Evolutionary conservation across 1,140 invertebrate species (phyloP), one percentile per base, ranked within the genome.

Genomic region (Batillaria attramentaria): DNA sequence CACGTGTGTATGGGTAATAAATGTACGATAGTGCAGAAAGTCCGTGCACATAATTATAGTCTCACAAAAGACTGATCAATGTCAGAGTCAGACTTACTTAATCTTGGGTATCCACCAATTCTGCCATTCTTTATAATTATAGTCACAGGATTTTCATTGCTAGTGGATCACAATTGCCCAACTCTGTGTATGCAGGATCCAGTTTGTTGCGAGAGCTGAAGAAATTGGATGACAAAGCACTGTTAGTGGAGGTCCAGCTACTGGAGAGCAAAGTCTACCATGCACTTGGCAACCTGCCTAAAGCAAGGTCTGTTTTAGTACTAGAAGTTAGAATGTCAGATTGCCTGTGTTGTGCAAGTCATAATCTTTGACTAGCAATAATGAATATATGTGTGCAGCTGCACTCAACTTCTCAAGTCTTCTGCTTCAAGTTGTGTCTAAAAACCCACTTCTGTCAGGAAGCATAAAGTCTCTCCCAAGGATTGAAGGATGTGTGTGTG

Each of bases 251-350:
- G 92, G 93, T 95, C 8, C 97, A 99, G 87, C 92, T 99, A 65
- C 92, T 99, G 80, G 98, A 99, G 91, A 99, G 97, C 91, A 99
- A 99, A 94, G 98, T 97, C 41, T 99, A 99, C 92, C 98, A 99
- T 93, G 97, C 97, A 57, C 92, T 99, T 68, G 96, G 96, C 85
- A 99, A 99, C 92, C 93, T 99, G 84, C 97, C 97, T 20, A 99
- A 99, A 93, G 97, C 98, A 13, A 94, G 90, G 90, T 91, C 66
- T 79, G 72, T 79, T 54, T 54, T 54, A 13, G n/a, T 16, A 54
- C n/a, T n/a, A 54, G 13, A 13, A 54, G 13, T 16, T 16, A 54
- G 13, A 13, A 13, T 16, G 50, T 54, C 50, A 54, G 50, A 16
- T n/a, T 16, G 16, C 50, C n/a, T 54, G n/a, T 54, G 13, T 54